phyloP scores from a whole-genome alignment of 2,888 invertebrate genomes.

The Psylliodes chrysocephalus region DNA sequence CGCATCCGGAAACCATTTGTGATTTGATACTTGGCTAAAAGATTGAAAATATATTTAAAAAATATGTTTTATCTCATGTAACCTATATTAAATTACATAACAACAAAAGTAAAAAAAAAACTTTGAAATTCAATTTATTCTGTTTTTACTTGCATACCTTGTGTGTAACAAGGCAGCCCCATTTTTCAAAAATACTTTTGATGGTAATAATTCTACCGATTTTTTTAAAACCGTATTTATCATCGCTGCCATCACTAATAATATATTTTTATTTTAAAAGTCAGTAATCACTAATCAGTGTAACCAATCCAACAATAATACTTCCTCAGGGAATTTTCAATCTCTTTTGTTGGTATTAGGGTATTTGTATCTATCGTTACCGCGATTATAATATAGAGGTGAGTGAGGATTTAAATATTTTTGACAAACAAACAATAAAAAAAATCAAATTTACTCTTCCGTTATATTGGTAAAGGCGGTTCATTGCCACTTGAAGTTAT shows the following conservation, averaged over 20 bases:
- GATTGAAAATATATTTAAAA: not conserved
- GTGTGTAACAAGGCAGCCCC: constrained; percentile 59
- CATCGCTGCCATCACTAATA: constrained; percentile 52
- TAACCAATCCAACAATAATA: too few species aligned
- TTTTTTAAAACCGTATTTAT: constrained; percentile 70
- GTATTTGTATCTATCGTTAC: too few species aligned
- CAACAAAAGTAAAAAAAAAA: not conserved
- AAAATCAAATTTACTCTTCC: too few species aligned
- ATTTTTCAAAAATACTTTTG: constrained; percentile 55
- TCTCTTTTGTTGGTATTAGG: too few species aligned
- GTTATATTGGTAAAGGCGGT: too few species aligned
- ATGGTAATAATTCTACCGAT: constrained; percentile 63
- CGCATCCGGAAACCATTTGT: constrained; percentile 83
- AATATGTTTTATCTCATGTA: not conserved
- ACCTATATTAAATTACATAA: constrained; percentile 12
- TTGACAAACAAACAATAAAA: too few species aligned
- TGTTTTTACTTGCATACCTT: constrained; percentile 51
- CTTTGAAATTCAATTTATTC: not conserved
- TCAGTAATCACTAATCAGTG: too few species aligned
- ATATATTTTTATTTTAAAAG: too few species aligned
- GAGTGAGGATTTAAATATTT: too few species aligned
- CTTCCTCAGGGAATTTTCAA: too few species aligned
- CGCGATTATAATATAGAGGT: too few species aligned
- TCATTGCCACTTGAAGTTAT: too few species aligned
- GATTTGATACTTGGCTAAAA: constrained; percentile 62